Base-by-base conservation (phyloP, 37 sponge, comb jelly and placozoan species). In the Axinella damicornis region DNA sequence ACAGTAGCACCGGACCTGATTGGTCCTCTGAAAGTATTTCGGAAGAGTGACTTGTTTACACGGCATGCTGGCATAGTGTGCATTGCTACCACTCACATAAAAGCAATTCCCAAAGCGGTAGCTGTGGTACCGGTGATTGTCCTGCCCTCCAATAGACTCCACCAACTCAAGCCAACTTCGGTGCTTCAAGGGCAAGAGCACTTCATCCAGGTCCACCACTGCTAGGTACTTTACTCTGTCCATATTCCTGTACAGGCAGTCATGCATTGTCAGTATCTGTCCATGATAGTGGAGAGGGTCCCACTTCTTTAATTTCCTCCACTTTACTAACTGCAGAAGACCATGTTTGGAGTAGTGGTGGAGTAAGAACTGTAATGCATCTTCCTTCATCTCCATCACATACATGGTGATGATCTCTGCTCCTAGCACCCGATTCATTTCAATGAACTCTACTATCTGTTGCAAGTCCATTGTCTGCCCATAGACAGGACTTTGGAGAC, bases 161-260 rank as follows among this genome's bases (percentile, higher is more conserved):
- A 83, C 20, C 74, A 83, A 30, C 0, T 73, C 65, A 0, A 1
- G 35, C 83, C 73, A 73, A 35, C 62, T 73, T 1, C 41, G 20
- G 19, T 83, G 65, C 32, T 70, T 73, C 24, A 35, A n/a, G 19
- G 83, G 74, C 20, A 83, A n/a, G 16, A 83, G 57, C 28, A 83
- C 28, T 39, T 83, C 83, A 83, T 83, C 83, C 12, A 83, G 75
- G 62, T 83, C 83, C 18, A 74, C 30, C 28, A 83, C 13, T n/a
- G 39, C 62, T 22, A 83, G 32, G 31, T 74, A 83, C 53, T 83
- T 46, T 54, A 83, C 83, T 63, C 64, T 63, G 39, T 83, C 34
- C 74, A 83, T 72, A 33, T 38, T 62, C 19, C 83, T 72, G 21
- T 74, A 73, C 15, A 63, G 18, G 30, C 83, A 83, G 46, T 83